Base-by-base conservation (phyloP, 2,888 invertebrate species). In the Platypus cylindrus region DNA sequence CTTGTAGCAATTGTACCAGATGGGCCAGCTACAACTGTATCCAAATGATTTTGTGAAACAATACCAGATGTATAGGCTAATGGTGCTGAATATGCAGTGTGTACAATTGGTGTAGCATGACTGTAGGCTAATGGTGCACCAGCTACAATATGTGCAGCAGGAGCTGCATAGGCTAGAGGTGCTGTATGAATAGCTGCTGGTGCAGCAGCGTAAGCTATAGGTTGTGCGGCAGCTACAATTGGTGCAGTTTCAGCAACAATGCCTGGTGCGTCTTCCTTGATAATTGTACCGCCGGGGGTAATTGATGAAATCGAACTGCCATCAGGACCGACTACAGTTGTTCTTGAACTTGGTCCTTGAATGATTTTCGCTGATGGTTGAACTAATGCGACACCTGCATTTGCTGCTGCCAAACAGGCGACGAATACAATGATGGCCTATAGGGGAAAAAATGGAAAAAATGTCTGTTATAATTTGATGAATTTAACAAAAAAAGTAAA, bases 271-370 rank as follows among this genome's bases (percentile, higher is more conserved):
- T 44, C 46, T 32, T 45, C 38, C 13, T 50, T 45, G 33, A 54
- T 30, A 28, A 53, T 45, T 26, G 44, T 36, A 15, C 50, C 52
- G 18, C 52, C 52, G 31, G 52, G 52, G 17, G 48, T 38, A 15
- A 45, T 43, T 13, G 52, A 45, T 5, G 50, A 48, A 34, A 54
- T 51, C n/a, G 46, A 43, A 36, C 53, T 53, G 16, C 53, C 51
- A 26, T 54, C 54, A 17, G 48, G 46, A 17, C 52, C 54, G 8
- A 50, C 45, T 5, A 53, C 35, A 12, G 50, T 52, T n/a, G 48
- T 44, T 30, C 47, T 51, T 30, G 45, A 43, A 45, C 52, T 53
- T 5, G 53, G 53, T 38, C 53, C 53, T 44, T 54, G 52, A 12
- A 53, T 36, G 20, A 53, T 40, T 11, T 41, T 37, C 3, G 45